Percentiles rank a stretch among this genome's conserved stretches.
phyloP scores from a whole-genome alignment of 1,140 invertebrate genomes.

The Drosophila dunni region DNA sequence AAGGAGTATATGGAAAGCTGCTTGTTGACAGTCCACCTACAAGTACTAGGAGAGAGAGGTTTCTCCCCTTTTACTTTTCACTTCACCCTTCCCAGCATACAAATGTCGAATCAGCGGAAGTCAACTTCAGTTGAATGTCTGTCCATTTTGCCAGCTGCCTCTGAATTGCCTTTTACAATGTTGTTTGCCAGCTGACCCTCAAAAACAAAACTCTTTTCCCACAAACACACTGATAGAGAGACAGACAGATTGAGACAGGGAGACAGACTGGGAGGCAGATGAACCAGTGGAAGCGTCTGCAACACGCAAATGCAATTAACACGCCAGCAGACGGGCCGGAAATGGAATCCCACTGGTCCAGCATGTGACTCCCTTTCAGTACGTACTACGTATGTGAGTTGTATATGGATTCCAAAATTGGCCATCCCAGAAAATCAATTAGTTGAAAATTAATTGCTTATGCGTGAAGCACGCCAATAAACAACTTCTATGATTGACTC shows the following conservation, averaged over 20 bases:
- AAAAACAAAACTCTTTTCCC: conserved; percentile 43
- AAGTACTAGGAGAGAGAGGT: neutral
- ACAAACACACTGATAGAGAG: neutral
- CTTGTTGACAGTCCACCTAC: conserved; percentile 56
- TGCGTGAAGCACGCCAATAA: conserved; percentile 29
- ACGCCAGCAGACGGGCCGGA: conserved; percentile 76
- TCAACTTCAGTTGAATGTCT: conserved; percentile 34
- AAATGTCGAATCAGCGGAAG: conserved; percentile 39
- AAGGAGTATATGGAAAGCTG: conserved; percentile 53
- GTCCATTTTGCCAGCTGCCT: conserved; percentile 28
- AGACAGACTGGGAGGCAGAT: neutral
- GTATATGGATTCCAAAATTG: conserved; percentile 41
- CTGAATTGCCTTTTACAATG: conserved; percentile 70
- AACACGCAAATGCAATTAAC: conserved; percentile 83
- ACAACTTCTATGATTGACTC: conserved; percentile 17
- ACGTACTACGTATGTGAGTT: too few relatives aligned
- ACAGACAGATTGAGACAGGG: neutral
- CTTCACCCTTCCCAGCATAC: neutral
- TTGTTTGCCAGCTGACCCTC: conserved; percentile 65
- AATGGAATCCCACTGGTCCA: conserved; percentile 62
- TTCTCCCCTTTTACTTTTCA: neutral
- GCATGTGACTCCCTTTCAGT: conserved; percentile 2
- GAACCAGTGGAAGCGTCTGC: conserved; percentile 50
- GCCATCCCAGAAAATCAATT: conserved; percentile 67
- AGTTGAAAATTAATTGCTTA: conserved; percentile 77